A percentile compares a stretch with the other conserved stretches of the same genome.
These are phyloP conservation scores for Nasonia vitripennis DNA, from an alignment of 1,140 invertebrate species.

Conservation along the genomic window DNA sequence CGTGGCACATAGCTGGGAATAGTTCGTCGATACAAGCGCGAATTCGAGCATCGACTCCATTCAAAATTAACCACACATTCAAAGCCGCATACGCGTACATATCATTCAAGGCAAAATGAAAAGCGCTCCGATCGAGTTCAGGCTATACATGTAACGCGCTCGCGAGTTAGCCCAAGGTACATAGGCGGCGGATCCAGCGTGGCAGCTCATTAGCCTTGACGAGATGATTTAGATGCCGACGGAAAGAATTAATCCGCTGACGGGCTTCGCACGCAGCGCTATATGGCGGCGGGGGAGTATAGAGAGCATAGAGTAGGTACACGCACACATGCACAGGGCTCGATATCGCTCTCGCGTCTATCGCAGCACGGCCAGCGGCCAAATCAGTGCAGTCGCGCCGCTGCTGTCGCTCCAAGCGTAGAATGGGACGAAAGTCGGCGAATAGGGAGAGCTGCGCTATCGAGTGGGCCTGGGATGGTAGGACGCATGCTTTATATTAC, in stretches of 20 bases:
- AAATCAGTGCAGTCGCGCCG: background rate
- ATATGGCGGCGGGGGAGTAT: background rate
- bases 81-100: too few species aligned
- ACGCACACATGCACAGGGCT: background rate
- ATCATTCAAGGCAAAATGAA: background rate
- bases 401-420: background rate
- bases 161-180: conserved; percentile 11
- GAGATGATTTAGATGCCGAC: conserved; percentile 59
- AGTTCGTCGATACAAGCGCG: too few species aligned
- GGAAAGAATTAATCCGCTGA: conserved; percentile 62
- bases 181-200: conserved; percentile 1
- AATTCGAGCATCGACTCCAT: too few species aligned
- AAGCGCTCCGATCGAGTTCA: background rate
- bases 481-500: background rate
- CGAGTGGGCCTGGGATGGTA: background rate
- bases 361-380: background rate
- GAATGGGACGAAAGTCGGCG: background rate
- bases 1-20: too few species aligned
- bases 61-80: too few species aligned
- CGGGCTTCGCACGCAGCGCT: conserved; percentile 25
- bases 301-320: too few species aligned
- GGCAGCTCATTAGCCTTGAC: conserved; percentile 58
- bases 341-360: background rate
- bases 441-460: background rate
- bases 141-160: background rate